Percentiles rank a stretch among this genome's conserved stretches.
phyloP scores from a whole-genome alignment of 92 coral and sea anemone species.

The Parazoanthus atlanticus region DNA sequence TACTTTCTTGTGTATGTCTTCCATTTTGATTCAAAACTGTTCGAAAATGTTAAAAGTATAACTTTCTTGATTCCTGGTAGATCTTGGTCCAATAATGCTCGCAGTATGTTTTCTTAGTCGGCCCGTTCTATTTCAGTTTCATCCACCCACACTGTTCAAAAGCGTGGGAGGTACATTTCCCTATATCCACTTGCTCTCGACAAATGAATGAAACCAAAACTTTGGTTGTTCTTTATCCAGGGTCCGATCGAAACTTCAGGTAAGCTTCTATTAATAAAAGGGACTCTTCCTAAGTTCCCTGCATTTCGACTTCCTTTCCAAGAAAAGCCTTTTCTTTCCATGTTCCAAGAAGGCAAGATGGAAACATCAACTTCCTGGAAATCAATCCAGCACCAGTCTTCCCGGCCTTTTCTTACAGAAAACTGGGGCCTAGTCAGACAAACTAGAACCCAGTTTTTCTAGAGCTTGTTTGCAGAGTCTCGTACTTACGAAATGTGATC shows the following conservation, averaged over 20 bases:
- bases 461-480: not conserved
- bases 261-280: constrained; percentile 34
- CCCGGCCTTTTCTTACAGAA: not conserved
- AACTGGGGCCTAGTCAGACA: not conserved
- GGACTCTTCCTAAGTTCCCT: not conserved
- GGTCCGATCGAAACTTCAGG: constrained; percentile 1
- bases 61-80: not conserved
- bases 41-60: not conserved
- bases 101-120: not conserved
- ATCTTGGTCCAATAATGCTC: not conserved
- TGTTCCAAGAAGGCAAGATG: not conserved
- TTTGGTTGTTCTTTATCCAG: constrained; percentile 13
- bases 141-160: constrained; percentile 10
- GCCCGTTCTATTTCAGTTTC: not conserved
- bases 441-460: not conserved
- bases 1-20: constrained; percentile 9
- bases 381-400: not conserved
- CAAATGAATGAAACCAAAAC: constrained; percentile 16
- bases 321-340: not conserved
- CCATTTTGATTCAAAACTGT: not conserved
- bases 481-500: constrained; percentile 19
- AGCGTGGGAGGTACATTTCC: constrained; percentile 12
- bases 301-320: constrained; percentile 34
- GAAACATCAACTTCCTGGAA: constrained; percentile 27
- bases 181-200: not conserved